Conservation (phyloP, 2,797 vertebrate genomes). For the Gymnopithys bicolor region DNA sequence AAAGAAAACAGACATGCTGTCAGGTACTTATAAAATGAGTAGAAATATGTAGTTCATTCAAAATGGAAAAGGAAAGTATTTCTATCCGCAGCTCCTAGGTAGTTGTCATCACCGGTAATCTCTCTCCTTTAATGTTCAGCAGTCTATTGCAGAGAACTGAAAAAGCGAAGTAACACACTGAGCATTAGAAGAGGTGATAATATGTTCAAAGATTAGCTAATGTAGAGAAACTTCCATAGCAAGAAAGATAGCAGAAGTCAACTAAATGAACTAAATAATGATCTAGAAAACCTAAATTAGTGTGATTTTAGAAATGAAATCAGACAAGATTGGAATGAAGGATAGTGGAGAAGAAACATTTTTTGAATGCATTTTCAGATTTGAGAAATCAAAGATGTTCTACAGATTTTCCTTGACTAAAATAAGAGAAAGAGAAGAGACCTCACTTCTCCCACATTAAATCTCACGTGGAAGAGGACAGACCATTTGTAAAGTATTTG, state of each 20-base stretch:
- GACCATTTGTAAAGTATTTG: not conserved
- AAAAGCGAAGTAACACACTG: not conserved
- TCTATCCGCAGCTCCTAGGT: not conserved
- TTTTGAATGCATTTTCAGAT: not conserved
- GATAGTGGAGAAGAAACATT: not conserved
- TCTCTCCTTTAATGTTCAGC: not conserved
- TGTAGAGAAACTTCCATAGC: not conserved
- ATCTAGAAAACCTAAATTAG: not conserved
- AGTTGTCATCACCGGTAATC: not conserved
- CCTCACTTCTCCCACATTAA: not conserved
- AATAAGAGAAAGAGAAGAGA: not conserved
- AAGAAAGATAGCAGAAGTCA: not conserved
- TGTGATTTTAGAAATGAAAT: not conserved
- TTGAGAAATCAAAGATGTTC: not conserved
- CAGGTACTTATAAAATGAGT: not conserved
- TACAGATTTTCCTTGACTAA: not conserved
- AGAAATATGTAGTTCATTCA: not conserved
- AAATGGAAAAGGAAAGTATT: not conserved
- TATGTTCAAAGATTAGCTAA: not conserved
- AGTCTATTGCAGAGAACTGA: not conserved
- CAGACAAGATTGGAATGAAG: not conserved
- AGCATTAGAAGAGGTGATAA: not conserved
- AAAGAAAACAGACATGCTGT: not conserved
- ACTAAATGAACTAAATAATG: not conserved
- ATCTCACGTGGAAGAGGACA: not conserved